Base-by-base conservation (phyloP, 2,113 vertebrate genomes). In the Cyanistes caeruleus region DNA sequence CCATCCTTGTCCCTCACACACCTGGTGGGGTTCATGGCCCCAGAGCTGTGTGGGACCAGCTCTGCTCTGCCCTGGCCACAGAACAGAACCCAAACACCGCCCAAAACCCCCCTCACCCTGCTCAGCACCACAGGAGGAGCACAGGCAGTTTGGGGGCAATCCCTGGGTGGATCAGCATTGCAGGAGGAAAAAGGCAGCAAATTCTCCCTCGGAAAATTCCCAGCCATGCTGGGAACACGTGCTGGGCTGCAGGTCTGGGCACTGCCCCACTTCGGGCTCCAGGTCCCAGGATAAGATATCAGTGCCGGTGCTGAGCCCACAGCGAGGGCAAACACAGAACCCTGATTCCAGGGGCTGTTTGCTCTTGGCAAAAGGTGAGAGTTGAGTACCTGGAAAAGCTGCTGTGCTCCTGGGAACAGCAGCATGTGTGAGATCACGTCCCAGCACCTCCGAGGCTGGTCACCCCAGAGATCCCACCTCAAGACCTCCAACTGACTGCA, bases 361-460 rank as follows among this genome's bases (percentile, higher is more conserved):
- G 78, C 56, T 30, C 43, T 31, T 4, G 2, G 48, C 15, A n/a
- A 41, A 67, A n/a, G 41, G 21, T 2, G 37, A 27, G 33, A 1
- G n/a, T 0, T 28, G 28, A 9, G 16, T 12, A 67, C 72, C 63
- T 63, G 35, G 8, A 24, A 27, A 55, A 37, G 15, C 1, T 5
- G 8, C 46, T 8, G 67, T 0, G 8, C 14, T 44, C 11, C 58
- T 39, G 4, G 37, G 46, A 24, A 17, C 23, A 33, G 52, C 58
- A 22, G 17, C 10, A 0, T 0, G 7, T 5, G 75, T 28, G 25
- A 64, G n/a, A n/a, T 27, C 18, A 0, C 6, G 35, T 5, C 46
- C 53, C 58, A 20, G 69, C 68, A 7, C 19, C 53, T 27, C 2
- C 0, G 46, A 22, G 15, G 5, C 3, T 5, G 3, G 20, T 7